Percentiles rank a stretch among this genome's conserved stretches.
phyloP scores from a whole-genome alignment of 2,888 invertebrate genomes.

The Apoda limacodes region DNA sequence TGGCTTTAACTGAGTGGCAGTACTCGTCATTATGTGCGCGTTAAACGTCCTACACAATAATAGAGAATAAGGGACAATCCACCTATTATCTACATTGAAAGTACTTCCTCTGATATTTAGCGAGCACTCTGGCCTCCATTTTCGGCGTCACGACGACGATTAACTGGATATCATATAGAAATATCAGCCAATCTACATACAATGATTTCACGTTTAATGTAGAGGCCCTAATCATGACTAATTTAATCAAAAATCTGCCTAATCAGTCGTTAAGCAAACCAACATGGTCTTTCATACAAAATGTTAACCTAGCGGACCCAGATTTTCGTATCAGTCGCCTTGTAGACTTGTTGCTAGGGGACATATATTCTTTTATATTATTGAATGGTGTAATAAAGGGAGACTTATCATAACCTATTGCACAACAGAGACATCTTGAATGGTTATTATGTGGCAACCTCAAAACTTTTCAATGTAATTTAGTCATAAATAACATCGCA shows the following conservation, averaged over 20 bases:
- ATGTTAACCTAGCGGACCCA: slow-evolving; percentile 7
- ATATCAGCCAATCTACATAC: slow-evolving; percentile 1
- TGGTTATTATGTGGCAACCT: slow-evolving; percentile 12
- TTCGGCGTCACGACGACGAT: no score
- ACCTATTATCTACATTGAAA: slow-evolving; percentile 16
- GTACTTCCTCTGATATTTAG: background rate
- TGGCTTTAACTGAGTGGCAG: slow-evolving; percentile 36
- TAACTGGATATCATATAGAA: no score
- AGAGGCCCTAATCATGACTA: slow-evolving; percentile 10
- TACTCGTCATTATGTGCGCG: slow-evolving; percentile 25
- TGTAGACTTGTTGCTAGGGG: slow-evolving; percentile 7
- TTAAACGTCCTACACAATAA: slow-evolving; percentile 16
- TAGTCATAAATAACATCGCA: slow-evolving; percentile 4
- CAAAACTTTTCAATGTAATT: slow-evolving; percentile 7
- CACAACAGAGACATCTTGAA: slow-evolving; percentile 9
- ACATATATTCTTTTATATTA: slow-evolving; percentile 8
- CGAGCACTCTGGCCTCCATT: no score
- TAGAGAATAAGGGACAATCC: slow-evolving; percentile 18
- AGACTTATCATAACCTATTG: no score
- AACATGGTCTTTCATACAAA: slow-evolving; percentile 2
- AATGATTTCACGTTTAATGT: slow-evolving; percentile 6
- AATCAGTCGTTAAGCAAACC: slow-evolving; percentile 5
- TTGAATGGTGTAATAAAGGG: no score
- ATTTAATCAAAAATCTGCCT: slow-evolving; percentile 6
- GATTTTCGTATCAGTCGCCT: no score